phyloP scores from a whole-genome alignment of 2,888 invertebrate genomes.

The Apodemia hepburni region DNA sequence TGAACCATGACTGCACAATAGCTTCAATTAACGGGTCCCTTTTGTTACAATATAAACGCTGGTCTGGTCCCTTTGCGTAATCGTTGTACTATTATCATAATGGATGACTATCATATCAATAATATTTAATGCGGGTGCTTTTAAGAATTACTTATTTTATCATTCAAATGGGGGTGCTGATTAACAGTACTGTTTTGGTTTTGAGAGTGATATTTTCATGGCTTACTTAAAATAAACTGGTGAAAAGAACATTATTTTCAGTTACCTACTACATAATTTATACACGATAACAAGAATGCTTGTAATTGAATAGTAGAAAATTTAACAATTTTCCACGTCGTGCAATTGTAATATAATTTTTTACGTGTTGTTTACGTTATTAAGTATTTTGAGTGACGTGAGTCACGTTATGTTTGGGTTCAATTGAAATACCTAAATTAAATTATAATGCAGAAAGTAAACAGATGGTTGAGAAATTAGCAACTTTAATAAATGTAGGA shows the following conservation, averaged over 20 bases:
- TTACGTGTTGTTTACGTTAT: slow-evolving; percentile 2
- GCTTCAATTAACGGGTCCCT: slow-evolving; percentile 23
- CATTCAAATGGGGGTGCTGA: too few relatives aligned
- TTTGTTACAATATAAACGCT: too few relatives aligned
- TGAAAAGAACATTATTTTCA: too few relatives aligned
- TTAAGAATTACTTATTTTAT: too few relatives aligned
- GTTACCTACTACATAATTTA: background rate
- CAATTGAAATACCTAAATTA: background rate
- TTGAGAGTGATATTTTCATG: too few relatives aligned
- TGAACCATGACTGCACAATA: slow-evolving; percentile 52
- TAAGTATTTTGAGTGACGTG: background rate
- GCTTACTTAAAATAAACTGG: too few relatives aligned
- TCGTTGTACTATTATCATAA: too few relatives aligned
- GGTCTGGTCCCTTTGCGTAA: too few relatives aligned
- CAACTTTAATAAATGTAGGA: too few relatives aligned
- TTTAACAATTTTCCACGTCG: background rate
- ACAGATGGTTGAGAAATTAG: background rate
- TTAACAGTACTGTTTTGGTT: too few relatives aligned
- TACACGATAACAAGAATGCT: background rate
- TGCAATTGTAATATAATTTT: background rate
- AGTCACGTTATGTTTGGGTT: slow-evolving; percentile 4
- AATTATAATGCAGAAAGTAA: background rate
- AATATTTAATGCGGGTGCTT: too few relatives aligned
- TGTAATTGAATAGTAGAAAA: background rate
- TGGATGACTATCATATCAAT: too few relatives aligned